Evolutionary conservation across 1,140 invertebrate genomes (phyloP).

Genomic region (Apis dorsata): DNA sequence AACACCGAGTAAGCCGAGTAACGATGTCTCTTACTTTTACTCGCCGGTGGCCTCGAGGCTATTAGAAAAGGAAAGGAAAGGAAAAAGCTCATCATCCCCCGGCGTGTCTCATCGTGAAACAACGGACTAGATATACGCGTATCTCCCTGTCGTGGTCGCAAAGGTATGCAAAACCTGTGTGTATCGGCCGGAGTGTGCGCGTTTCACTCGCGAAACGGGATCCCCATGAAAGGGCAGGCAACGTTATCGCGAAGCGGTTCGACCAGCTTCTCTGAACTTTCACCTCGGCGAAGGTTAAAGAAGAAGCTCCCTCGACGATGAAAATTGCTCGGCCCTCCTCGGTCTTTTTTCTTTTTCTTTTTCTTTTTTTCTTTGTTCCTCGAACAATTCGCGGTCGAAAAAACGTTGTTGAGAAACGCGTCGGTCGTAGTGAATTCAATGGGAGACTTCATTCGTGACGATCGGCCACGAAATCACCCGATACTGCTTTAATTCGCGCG

Average conservation of each 20-base stretch:
- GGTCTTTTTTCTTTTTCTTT: neutral
- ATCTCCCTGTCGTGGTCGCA: constrained; percentile 46
- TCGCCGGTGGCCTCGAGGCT: neutral
- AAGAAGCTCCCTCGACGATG: constrained; percentile 11
- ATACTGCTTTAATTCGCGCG: too few relatives aligned
- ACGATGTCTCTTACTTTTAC: constrained; percentile 1
- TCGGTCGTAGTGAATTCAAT: too few relatives aligned
- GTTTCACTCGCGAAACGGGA: constrained; percentile 52
- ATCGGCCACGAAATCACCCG: too few relatives aligned
- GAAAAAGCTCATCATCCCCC: neutral
- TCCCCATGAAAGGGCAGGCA: constrained; percentile 28
- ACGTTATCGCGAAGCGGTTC: constrained; percentile 51
- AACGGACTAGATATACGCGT: constrained; percentile 53
- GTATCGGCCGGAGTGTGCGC: constrained; percentile 14
- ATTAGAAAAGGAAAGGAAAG: too few relatives aligned
- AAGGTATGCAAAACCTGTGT: constrained; percentile 52
- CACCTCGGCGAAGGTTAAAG: constrained; percentile 67
- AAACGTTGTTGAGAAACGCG: too few relatives aligned
- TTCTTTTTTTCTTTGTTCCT: too few relatives aligned
- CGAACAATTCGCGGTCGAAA: too few relatives aligned
- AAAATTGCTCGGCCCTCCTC: constrained; percentile 27
- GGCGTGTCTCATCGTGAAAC: constrained; percentile 16
- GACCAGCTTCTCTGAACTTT: constrained; percentile 71
- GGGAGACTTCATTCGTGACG: too few relatives aligned
- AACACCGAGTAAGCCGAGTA: neutral